A percentile compares a stretch with the other conserved stretches of the same genome.
These are phyloP conservation scores for Tachysurus vachellii DNA, from an alignment of 2,113 vertebrate species.

Conservation along the genomic window DNA sequence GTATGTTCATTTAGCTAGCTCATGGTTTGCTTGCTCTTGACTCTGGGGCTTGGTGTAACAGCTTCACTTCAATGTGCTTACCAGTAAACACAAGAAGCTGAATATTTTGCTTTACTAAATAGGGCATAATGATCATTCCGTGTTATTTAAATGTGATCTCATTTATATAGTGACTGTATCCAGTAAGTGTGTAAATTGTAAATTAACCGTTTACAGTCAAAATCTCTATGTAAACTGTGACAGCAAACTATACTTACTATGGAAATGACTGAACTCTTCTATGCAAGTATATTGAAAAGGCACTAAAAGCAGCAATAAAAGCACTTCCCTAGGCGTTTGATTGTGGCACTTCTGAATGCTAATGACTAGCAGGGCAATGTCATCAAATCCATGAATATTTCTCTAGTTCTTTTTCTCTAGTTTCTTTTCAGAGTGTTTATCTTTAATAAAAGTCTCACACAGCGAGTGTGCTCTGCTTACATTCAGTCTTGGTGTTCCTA, in stretches of 20 bases:
- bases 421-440: slow-evolving; percentile 19
- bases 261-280: slow-evolving; percentile 9
- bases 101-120: neutral
- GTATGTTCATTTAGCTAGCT: neutral
- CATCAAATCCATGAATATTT: neutral
- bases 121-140: neutral
- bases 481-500: neutral
- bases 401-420: neutral
- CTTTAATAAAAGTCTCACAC: slow-evolving; percentile 9
- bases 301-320: neutral
- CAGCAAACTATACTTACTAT: neutral
- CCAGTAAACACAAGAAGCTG: neutral
- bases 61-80: neutral
- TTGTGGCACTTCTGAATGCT: neutral
- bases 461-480: neutral
- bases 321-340: neutral
- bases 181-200: neutral
- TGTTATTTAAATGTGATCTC: neutral
- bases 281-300: neutral
- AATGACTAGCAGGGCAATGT: neutral
- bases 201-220: neutral
- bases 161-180: neutral
- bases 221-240: slow-evolving; percentile 9
- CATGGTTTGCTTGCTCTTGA: neutral
- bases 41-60: neutral